phyloP scores from a whole-genome alignment of 2,888 invertebrate genomes.

The Scaptomyza reducta region DNA sequence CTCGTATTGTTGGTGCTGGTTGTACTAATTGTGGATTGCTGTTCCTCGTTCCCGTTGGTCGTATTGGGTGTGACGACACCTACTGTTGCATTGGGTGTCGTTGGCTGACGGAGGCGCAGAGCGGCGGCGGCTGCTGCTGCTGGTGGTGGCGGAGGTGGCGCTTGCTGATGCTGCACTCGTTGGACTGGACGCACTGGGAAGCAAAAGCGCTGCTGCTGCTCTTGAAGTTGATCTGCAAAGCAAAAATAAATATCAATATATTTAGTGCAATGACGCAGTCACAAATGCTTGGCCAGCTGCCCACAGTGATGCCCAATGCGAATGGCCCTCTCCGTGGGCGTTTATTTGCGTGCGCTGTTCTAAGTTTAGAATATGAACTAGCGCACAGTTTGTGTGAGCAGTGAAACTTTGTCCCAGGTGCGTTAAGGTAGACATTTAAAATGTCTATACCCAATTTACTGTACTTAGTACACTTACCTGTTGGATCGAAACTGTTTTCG shows the following conservation, averaged over 20 bases:
- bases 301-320: slow-evolving; percentile 45
- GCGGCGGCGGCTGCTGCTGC: slow-evolving; percentile 32
- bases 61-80: slow-evolving; percentile 81
- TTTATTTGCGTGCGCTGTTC: slow-evolving; percentile 61
- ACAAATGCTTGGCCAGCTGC: slow-evolving; percentile 51
- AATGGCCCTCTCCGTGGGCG: slow-evolving; percentile 55
- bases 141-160: slow-evolving; percentile 12
- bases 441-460: not conserved
- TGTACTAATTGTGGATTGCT: slow-evolving; percentile 29
- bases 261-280: slow-evolving; percentile 44
- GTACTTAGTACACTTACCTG: slow-evolving; percentile 44
- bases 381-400: slow-evolving; percentile 55
- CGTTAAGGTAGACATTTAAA: slow-evolving; percentile 7
- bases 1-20: slow-evolving; percentile 16
- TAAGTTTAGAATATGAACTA: slow-evolving; percentile 73
- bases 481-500: slow-evolving; percentile 60
- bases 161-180: slow-evolving; percentile 71
- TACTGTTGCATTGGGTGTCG: slow-evolving; percentile 79
- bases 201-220: slow-evolving; percentile 83
- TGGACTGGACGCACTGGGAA: slow-evolving; percentile 84
- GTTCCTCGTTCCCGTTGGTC: slow-evolving; percentile 61
- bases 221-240: slow-evolving; percentile 74
- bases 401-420: slow-evolving; percentile 42
- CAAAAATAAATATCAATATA: slow-evolving; percentile 19
- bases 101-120: slow-evolving; percentile 60